Percentiles rank a stretch among this genome's conserved stretches.
Conservation (phyloP, 37 sponge, comb jelly and placozoan species). For the Corticium candelabrum region DNA sequence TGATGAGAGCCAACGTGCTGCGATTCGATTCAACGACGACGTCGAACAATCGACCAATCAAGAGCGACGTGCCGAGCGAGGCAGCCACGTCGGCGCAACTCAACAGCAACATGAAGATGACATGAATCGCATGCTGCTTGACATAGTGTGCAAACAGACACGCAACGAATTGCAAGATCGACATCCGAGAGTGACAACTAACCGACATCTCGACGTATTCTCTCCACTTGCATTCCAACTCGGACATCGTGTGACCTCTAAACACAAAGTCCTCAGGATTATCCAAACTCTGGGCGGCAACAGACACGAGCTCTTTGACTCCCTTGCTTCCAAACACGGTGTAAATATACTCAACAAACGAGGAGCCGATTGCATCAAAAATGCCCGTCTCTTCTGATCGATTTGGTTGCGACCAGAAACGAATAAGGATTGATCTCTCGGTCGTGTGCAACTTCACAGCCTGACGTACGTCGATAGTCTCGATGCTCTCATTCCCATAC, state of each 20-base stretch:
- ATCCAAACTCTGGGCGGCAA: neutral
- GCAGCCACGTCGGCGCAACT: neutral
- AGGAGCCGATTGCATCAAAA: neutral
- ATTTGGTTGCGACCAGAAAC: neutral
- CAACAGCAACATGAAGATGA: neutral
- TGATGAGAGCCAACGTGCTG: neutral
- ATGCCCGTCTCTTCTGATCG: neutral
- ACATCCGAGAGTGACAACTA: neutral
- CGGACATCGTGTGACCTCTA: no score
- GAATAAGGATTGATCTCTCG: neutral
- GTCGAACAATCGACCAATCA: neutral
- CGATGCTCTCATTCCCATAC: neutral
- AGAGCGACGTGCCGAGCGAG: neutral
- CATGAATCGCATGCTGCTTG: neutral
- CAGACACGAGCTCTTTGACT: neutral
- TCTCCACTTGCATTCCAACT: neutral
- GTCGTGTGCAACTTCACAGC: neutral
- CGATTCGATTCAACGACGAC: neutral
- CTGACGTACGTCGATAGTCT: neutral
- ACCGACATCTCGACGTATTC: neutral
- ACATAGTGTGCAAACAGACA: neutral
- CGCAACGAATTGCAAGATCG: neutral
- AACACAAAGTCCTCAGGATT: no score
- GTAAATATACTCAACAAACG: conserved; percentile 19
- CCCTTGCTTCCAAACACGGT: conserved; percentile 5